Conservation (phyloP, 2,888 invertebrate species). For the Drosophila borborema region DNA sequence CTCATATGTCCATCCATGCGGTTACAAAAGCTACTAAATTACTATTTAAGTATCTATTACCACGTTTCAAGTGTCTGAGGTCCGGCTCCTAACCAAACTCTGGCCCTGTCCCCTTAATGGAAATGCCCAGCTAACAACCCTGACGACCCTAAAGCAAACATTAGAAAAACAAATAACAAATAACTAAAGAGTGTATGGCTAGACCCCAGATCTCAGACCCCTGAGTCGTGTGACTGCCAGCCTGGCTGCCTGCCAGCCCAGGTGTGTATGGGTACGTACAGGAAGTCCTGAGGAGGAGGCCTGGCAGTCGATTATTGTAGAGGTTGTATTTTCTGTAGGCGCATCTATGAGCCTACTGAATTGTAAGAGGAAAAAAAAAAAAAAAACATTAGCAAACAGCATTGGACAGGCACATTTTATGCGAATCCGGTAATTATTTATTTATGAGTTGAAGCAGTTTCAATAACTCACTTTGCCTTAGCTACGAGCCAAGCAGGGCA, state of each 20-base stretch:
- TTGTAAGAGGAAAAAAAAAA: conserved; percentile 30
- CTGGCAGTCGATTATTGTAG: conserved; percentile 6
- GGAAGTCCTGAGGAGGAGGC: no score
- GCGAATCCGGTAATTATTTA: conserved; percentile 84
- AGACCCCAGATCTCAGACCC: neutral
- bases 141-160: conserved; percentile 52
- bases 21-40: conserved; percentile 77
- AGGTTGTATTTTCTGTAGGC: conserved; percentile 2
- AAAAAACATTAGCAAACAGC: conserved; percentile 66
- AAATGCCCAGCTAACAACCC: conserved; percentile 48
- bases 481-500: conserved; percentile 17
- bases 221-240: neutral
- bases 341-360: conserved; percentile 27
- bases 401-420: conserved; percentile 68
- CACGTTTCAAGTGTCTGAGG: conserved; percentile 68
- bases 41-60: conserved; percentile 80
- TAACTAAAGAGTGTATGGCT: conserved; percentile 44
- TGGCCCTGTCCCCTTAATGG: conserved; percentile 49
- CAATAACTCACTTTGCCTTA: conserved; percentile 82
- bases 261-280: no score
- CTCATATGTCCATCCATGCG: conserved; percentile 76
- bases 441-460: conserved; percentile 84
- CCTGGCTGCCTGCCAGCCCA: neutral
- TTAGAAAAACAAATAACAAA: conserved; percentile 68
- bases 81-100: conserved; percentile 11